These are phyloP conservation scores for Agelastica alni DNA, from an alignment of 2,888 invertebrate species.

Conservation along the genomic window DNA sequence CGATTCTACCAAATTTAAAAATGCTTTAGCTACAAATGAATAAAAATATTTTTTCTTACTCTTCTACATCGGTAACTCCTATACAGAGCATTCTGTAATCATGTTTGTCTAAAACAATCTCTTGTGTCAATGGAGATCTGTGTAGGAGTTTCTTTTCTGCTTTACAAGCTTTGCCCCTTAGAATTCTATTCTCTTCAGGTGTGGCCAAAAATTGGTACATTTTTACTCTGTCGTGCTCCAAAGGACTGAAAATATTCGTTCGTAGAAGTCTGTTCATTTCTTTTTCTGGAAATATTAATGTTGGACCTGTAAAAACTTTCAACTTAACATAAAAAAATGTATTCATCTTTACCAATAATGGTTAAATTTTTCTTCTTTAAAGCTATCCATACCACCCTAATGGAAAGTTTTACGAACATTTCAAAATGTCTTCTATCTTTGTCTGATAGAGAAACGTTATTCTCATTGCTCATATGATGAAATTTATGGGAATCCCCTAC, in stretches of 20 bases:
- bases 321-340: neutral
- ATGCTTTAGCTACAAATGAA: too few species aligned
- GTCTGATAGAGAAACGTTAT: slow-evolving; percentile 64
- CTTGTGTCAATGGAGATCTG: slow-evolving; percentile 64
- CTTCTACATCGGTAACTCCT: slow-evolving; percentile 54
- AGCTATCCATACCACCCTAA: slow-evolving; percentile 68
- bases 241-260: slow-evolving; percentile 64
- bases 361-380: slow-evolving; percentile 63
- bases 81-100: slow-evolving; percentile 65
- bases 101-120: slow-evolving; percentile 63
- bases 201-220: slow-evolving; percentile 54
- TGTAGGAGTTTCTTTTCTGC: slow-evolving; percentile 63
- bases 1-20: too few species aligned
- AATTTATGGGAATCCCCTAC: slow-evolving; percentile 60
- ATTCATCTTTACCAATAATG: slow-evolving; percentile 61
- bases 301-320: too few species aligned
- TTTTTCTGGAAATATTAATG: too few species aligned
- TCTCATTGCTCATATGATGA: slow-evolving; percentile 66
- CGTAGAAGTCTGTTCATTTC: slow-evolving; percentile 67
- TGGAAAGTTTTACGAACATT: slow-evolving; percentile 62
- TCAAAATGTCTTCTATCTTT: slow-evolving; percentile 67
- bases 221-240: slow-evolving; percentile 56
- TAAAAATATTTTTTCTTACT: slow-evolving; percentile 40
- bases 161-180: slow-evolving; percentile 61
- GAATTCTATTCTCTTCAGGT: slow-evolving; percentile 58